Evolutionary conservation across 2,113 vertebrate species (phyloP).

Genomic region (Zonotrichia leucophrys): DNA sequence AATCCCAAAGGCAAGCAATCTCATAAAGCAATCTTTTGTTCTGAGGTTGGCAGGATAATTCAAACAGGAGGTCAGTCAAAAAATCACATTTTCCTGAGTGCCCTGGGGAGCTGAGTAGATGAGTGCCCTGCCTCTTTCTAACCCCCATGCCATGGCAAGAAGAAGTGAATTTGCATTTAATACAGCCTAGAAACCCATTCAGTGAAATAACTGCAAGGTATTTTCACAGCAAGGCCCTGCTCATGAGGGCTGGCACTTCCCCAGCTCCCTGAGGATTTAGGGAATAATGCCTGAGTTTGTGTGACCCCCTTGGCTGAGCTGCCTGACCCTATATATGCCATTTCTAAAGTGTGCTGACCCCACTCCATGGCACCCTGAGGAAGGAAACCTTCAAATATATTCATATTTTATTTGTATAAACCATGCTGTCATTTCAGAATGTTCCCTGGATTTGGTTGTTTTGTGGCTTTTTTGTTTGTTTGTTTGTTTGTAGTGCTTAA

Average conservation of each 20-base stretch:
- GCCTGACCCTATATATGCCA: not conserved
- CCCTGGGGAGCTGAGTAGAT: not conserved
- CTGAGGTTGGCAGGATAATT: not conserved
- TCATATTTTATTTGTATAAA: not conserved
- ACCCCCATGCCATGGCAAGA: not conserved
- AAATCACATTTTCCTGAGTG: not conserved
- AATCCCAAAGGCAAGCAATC: not conserved
- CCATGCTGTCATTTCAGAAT: not conserved
- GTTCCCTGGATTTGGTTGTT: not conserved
- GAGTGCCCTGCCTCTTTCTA: not conserved
- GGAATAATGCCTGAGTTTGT: not conserved
- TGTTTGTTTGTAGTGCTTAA: not conserved
- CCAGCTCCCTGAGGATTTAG: not conserved
- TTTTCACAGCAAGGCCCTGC: not conserved
- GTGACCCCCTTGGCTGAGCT: not conserved
- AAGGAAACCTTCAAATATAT: not conserved
- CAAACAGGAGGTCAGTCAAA: not conserved
- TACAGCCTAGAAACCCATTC: not conserved
- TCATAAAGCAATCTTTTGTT: not conserved
- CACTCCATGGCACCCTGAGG: rapidly evolving
- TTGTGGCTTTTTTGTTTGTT: rapidly evolving
- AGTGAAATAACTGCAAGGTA: not conserved
- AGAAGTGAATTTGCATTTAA: not conserved
- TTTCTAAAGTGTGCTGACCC: not conserved
- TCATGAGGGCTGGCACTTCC: not conserved